Conservation (phyloP, 2,113 vertebrate genomes). For the Pelodiscus sinensis region DNA sequence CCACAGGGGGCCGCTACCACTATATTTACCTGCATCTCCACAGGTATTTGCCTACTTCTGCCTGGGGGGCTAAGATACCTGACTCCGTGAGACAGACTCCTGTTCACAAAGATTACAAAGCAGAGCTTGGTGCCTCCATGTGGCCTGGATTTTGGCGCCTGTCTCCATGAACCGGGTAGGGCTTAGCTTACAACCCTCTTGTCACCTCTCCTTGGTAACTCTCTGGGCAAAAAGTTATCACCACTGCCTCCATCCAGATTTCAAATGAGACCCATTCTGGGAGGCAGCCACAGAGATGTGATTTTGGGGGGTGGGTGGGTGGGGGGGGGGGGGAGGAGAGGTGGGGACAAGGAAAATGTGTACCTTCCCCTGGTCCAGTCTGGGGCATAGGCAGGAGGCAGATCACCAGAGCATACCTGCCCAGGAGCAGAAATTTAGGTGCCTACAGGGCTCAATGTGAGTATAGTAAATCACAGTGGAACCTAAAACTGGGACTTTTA, state of each 20-base stretch:
- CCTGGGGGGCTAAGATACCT: neutral
- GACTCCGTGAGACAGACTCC: neutral
- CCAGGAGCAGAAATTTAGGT: neutral
- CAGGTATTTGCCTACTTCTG: too few relatives aligned
- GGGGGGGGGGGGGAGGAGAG: too few relatives aligned
- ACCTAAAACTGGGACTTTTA: too few relatives aligned
- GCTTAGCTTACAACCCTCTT: neutral
- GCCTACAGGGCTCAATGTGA: neutral
- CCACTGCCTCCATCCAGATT: neutral
- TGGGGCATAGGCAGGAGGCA: neutral
- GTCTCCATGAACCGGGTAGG: neutral
- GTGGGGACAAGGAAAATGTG: neutral
- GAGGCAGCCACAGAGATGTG: neutral
- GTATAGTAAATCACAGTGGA: too few relatives aligned
- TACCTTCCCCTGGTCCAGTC: neutral
- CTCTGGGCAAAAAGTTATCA: neutral
- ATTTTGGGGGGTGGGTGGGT: accelerated
- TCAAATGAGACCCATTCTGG: neutral
- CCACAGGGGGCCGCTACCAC: too few relatives aligned
- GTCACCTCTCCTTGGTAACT: neutral
- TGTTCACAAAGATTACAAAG: neutral
- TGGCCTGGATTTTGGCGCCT: neutral
- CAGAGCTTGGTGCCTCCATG: neutral
- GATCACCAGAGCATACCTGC: neutral
- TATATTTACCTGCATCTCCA: too few relatives aligned